Conservation (phyloP, 30 jellyfish, hydroid and myxozoan genomes). For the Phacellophora camtschatica region DNA sequence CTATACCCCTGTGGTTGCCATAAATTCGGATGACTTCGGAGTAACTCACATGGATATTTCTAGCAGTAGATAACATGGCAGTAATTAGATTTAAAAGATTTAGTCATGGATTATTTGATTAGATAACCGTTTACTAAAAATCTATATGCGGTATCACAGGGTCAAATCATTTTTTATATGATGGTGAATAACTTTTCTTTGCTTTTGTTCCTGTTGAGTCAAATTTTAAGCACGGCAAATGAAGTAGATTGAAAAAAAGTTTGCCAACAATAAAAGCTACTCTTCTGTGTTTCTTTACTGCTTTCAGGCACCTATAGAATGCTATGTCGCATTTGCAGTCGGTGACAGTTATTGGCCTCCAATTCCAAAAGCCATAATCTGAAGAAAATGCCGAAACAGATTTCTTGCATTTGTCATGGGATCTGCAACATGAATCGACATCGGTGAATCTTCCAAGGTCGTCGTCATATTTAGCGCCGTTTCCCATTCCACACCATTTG, state of each 20-base stretch:
- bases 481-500: slow-evolving; percentile 16
- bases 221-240: not conserved
- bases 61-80: no score
- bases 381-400: not conserved
- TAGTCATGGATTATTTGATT: no score
- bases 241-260: not conserved
- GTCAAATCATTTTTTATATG: not conserved
- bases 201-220: not conserved
- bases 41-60: no score
- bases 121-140: no score
- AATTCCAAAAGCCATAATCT: not conserved
- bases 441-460: slow-evolving; percentile 10
- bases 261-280: not conserved
- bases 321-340: slow-evolving; percentile 19
- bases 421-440: not conserved
- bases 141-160: no score
- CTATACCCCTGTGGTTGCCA: no score
- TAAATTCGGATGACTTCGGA: no score
- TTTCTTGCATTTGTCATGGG: not conserved
- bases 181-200: not conserved
- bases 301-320: slow-evolving; percentile 18
- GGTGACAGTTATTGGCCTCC: not conserved
- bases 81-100: no score
- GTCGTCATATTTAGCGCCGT: not conserved
- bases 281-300: not conserved